Conservation (phyloP, 2,113 vertebrate species). For the Crotophaga sulcirostris region DNA sequence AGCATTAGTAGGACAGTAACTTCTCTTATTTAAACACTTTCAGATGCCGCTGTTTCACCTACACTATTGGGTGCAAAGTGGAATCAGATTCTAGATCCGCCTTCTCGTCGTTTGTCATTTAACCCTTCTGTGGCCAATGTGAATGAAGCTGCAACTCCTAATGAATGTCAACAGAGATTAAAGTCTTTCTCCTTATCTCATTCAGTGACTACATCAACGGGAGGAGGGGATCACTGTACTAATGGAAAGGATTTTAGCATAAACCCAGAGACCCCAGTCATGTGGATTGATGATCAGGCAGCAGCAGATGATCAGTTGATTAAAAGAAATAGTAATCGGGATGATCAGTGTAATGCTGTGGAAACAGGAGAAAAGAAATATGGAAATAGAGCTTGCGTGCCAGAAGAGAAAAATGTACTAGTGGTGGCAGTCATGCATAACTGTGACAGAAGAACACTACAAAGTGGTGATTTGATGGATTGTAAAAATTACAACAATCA, state of each 20-base stretch:
- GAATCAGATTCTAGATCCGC: constrained; percentile 92
- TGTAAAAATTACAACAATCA: constrained; percentile 73
- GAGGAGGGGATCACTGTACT: constrained; percentile 65
- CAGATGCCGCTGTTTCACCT: constrained; percentile 91
- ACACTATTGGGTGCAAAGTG: constrained; percentile 90
- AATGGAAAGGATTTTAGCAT: constrained; percentile 77
- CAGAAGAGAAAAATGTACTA: constrained; percentile 79
- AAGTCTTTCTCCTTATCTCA: constrained; percentile 82
- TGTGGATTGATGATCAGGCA: constrained; percentile 84
- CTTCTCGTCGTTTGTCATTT: constrained; percentile 82
- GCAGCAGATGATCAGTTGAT: constrained; percentile 75
- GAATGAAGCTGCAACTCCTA: constrained; percentile 77
- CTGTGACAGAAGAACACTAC: constrained; percentile 72
- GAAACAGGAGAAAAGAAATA: constrained; percentile 70
- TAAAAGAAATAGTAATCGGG: constrained; percentile 63
- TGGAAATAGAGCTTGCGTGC: constrained; percentile 63
- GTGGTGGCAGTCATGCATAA: constrained; percentile 82
- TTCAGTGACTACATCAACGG: constrained; percentile 57
- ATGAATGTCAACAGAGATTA: constrained; percentile 82
- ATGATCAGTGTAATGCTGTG: constrained; percentile 61
- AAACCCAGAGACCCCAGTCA: constrained; percentile 74
- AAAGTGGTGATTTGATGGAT: constrained; percentile 68
- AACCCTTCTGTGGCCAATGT: constrained; percentile 81
- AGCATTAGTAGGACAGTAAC: background rate
- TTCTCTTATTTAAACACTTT: constrained; percentile 3